Conservation (phyloP, 2,797 vertebrate species). For the Hippocampus kuda region DNA sequence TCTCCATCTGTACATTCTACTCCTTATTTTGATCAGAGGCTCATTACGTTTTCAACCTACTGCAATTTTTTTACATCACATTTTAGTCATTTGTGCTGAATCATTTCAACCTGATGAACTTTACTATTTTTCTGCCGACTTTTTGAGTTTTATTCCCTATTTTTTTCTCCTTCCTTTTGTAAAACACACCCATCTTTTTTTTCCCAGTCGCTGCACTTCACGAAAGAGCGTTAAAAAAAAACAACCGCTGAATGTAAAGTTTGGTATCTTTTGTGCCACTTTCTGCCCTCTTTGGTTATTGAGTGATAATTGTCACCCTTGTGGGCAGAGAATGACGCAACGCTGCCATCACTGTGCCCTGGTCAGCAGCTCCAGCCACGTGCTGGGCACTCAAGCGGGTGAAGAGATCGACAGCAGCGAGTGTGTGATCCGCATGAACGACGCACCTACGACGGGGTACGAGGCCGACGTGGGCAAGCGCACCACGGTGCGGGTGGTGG, state of each 20-base stretch:
- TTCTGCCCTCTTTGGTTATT: not conserved
- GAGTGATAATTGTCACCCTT: not conserved
- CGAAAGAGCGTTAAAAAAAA: too few relatives aligned
- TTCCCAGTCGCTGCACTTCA: too few relatives aligned
- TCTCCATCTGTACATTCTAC: too few relatives aligned
- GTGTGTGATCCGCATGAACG: slow-evolving; percentile 96
- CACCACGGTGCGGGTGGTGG: slow-evolving; percentile 85
- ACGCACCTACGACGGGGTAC: slow-evolving; percentile 81
- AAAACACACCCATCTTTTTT: too few relatives aligned
- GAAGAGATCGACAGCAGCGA: slow-evolving; percentile 73
- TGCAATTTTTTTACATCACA: too few relatives aligned
- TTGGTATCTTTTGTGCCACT: not conserved
- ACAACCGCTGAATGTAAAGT: too few relatives aligned
- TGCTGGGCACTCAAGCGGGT: slow-evolving; percentile 78
- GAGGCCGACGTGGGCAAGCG: slow-evolving; percentile 80
- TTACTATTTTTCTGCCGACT: not conserved
- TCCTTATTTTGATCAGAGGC: too few relatives aligned
- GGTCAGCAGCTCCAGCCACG: slow-evolving; percentile 91
- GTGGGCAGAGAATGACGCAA: slow-evolving; percentile 73
- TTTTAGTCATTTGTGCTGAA: too few relatives aligned
- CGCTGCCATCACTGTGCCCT: slow-evolving; percentile 80
- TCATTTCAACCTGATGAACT: not conserved
- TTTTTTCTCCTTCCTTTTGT: not conserved
- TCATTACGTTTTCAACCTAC: too few relatives aligned
- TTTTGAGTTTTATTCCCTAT: not conserved